Percentiles rank a stretch among this genome's conserved stretches.
Conservation (phyloP, 2,797 vertebrate species). For the Astyanax mexicanus region DNA sequence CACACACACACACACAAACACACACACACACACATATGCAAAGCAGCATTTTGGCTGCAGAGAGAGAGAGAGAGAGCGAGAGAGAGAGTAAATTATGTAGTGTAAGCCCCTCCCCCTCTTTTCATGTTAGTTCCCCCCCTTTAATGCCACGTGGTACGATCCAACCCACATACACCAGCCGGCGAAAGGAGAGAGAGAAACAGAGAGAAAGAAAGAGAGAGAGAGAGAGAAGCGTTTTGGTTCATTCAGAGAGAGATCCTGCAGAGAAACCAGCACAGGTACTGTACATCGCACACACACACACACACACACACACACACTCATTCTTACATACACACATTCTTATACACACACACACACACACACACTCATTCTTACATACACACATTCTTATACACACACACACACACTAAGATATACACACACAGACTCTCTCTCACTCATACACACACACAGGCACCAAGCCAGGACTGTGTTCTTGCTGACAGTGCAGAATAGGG, state of each 20-base stretch:
- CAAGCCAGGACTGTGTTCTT: neutral
- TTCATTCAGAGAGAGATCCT: neutral
- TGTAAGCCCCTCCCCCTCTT: neutral
- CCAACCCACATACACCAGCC: constrained; percentile 66
- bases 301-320: neutral
- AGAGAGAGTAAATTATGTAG: neutral
- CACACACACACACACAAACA: too few relatives aligned
- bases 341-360: constrained; percentile 1
- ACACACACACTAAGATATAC: neutral
- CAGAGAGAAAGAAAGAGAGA: constrained; percentile 20
- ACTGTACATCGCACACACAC: neutral
- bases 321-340: too few relatives aligned
- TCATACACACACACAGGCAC: neutral
- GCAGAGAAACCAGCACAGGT: neutral
- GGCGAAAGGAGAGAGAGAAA: constrained; percentile 62
- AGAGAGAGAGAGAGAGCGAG: neutral
- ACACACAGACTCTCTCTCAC: constrained; percentile 3
- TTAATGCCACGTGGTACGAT: constrained; percentile 71
- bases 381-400: constrained; percentile 9
- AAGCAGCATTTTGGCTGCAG: too few relatives aligned
- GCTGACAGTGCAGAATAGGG: neutral
- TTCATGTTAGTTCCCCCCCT: constrained; percentile 41
- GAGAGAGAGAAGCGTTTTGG: neutral
- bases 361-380: too few relatives aligned
- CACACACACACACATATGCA: too few relatives aligned